Evolutionary conservation across 64 coral and sea anemone genomes (phyloP).

Genomic region (Pocillopora damicornis): DNA sequence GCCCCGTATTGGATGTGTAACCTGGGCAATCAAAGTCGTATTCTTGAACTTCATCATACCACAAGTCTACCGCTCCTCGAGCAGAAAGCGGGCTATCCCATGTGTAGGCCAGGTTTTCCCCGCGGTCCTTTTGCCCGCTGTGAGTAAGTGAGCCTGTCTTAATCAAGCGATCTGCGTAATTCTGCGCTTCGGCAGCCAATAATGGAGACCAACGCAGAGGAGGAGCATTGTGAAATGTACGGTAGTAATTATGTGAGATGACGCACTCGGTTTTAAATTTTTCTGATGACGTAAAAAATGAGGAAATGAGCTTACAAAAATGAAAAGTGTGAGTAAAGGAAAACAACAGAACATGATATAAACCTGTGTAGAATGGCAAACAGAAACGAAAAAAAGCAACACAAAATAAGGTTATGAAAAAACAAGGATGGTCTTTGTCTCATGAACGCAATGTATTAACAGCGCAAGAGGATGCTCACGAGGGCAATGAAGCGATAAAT

Average conservation of each 20-base stretch:
- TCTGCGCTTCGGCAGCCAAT: constrained; percentile 75
- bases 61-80: constrained; percentile 75
- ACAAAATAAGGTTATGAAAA: no score
- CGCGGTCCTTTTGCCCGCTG: constrained; percentile 77
- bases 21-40: constrained; percentile 77
- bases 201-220: constrained; percentile 75
- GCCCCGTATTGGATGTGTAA: constrained; percentile 66
- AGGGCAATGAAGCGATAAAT: no score
- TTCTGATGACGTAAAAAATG: constrained; percentile 42
- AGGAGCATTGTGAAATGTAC: constrained; percentile 83
- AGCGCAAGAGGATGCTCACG: no score
- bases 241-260: constrained; percentile 94
- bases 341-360: background rate
- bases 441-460: no score
- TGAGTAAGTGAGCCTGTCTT: constrained; percentile 74
- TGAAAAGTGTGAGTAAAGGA: background rate
- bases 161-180: constrained; percentile 69
- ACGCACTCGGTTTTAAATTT: constrained; percentile 90
- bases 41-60: constrained; percentile 83
- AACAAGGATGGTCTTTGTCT: no score
- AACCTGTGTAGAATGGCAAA: background rate
- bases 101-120: constrained; percentile 78
- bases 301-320: background rate
- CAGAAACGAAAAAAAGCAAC: no score
- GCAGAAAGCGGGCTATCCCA: constrained; percentile 63